Base-by-base conservation (phyloP, 1,140 invertebrate genomes). In the Episyrphus balteatus region DNA sequence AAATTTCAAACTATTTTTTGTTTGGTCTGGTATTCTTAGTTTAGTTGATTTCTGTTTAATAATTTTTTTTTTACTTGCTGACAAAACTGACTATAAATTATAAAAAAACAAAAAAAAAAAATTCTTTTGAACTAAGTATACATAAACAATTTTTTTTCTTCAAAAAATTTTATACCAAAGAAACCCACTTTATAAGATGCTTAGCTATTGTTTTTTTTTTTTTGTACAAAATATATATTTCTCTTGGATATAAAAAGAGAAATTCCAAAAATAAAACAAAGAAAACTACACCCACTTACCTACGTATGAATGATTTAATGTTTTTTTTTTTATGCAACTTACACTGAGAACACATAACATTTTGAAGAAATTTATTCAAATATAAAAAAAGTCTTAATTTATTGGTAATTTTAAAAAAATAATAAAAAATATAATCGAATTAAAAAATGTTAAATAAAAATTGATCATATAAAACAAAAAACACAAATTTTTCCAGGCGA, bases 401-500 rank as follows among this genome's bases (percentile, higher is more conserved):
- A 19, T 37, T 30, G 33, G 21, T 19, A 48, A 30, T 42, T 31
- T 26, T 47, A 36, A 37, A 13, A 26, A 37, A 19, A 10, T 32
- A 36, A 48, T 46, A 51, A 46, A 7, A 36, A 44, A 13, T 43
- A 42, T 5, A 50, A 47, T 15, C 18, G 36, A 33, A 33, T 31
- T 40, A 12, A 43, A 34, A 47, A 42, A 39, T 42, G 18, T 42
- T 26, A 45, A 15, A 50, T 36, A 46, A 7, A 37, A 37, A 37
- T 37, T 37, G 13, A 15, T 37, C 13, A 13, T 37, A 32, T 36
- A 36, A 57, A 58, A 47, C 50, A 45, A 45, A 34, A 50, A 51
- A 26, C 21, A 26, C 21, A 26, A 38, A 15, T 17, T 63, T 62
- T 66, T 66, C 51, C 66, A 68, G 66, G 63, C 60, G 61, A 68